Base-by-base conservation (phyloP, 2,797 vertebrate species). In the Neomorphus geoffroyi region DNA sequence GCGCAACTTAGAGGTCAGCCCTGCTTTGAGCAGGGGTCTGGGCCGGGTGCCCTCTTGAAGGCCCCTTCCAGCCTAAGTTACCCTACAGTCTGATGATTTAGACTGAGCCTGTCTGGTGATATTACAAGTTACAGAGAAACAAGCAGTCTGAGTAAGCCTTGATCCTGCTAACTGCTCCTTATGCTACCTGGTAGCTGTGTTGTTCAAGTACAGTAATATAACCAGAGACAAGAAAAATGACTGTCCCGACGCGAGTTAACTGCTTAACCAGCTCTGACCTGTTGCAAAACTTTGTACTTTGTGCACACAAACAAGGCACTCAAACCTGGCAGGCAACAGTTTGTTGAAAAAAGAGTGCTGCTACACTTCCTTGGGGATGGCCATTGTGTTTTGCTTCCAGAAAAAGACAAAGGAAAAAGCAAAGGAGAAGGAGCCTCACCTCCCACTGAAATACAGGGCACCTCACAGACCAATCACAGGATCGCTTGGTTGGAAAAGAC, bases 191-290 rank as follows among this genome's bases (percentile, higher is more conserved):
- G 32, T 11, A 67, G 41, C 16, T 8, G 10, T 2, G 0, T 3
- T 10, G 7, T 9, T 35, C 7, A 7, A 43, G 12, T 8, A 17
- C 15, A 23, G 8, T 8, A 54, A 21, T 15, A 58, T 2, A 58
- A n/a, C 9, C 21, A 41, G 37, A 14, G 13, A 39, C 15, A 28
- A 64, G 27, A 14, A 61, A 77, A 37, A 15, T 2, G 1, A 10
- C 23, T 53, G 39, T 62, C 35, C 46, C 0, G 7, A 35, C 12
- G 51, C 0, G 0, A 28, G 37, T 28, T 45, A 87, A 67, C 57
- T 80, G 64, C 33, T 64, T 45, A 88, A 81, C 39, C 66, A 39
- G 23, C 35, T 39, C 10, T 39, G 72, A 58, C 69, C 62, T 75
- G 66, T 17, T 62, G 46, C 45, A 56, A 22, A 33, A 43, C 58